Evolutionary conservation across 2,888 invertebrate genomes (phyloP).

Genomic region (Noctua pronuba): DNA sequence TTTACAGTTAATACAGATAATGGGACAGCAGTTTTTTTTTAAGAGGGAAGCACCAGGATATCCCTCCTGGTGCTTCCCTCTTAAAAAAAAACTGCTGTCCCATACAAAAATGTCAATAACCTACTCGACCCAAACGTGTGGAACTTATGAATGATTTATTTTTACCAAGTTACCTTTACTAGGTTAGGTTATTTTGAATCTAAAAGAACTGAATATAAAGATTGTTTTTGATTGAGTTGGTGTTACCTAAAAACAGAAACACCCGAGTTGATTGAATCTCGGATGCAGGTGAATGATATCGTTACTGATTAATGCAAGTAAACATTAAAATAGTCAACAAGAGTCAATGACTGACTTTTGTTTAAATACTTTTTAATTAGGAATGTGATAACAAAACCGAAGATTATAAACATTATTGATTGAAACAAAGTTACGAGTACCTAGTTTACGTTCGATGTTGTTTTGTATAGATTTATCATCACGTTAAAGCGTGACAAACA

Average conservation of each 20-base stretch:
- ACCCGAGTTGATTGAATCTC: conserved; percentile 33
- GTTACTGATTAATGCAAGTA: conserved; percentile 1
- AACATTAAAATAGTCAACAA: conserved; percentile 27
- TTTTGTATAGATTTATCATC: conserved; percentile 18
- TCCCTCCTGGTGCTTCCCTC: no score
- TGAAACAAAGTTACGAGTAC: neutral
- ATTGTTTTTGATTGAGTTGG: neutral
- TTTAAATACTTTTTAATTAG: conserved; percentile 20
- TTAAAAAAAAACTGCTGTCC: no score
- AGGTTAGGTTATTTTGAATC: no score
- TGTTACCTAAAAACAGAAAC: neutral
- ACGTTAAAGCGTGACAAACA: neutral
- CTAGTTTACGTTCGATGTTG: neutral
- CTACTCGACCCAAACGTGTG: no score
- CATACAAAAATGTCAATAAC: no score
- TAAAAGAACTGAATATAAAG: neutral
- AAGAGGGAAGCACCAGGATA: no score
- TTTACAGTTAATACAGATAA: no score
- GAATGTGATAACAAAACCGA: conserved; percentile 33
- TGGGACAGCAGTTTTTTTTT: no score
- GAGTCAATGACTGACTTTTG: conserved; percentile 41
- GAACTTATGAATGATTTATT: no score
- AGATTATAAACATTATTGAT: conserved; percentile 41
- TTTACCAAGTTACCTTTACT: no score
- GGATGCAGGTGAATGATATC: conserved; percentile 43